Evolutionary conservation across 2,797 vertebrate genomes (phyloP).

Genomic region (Petrocephalus schoutedeni): DNA sequence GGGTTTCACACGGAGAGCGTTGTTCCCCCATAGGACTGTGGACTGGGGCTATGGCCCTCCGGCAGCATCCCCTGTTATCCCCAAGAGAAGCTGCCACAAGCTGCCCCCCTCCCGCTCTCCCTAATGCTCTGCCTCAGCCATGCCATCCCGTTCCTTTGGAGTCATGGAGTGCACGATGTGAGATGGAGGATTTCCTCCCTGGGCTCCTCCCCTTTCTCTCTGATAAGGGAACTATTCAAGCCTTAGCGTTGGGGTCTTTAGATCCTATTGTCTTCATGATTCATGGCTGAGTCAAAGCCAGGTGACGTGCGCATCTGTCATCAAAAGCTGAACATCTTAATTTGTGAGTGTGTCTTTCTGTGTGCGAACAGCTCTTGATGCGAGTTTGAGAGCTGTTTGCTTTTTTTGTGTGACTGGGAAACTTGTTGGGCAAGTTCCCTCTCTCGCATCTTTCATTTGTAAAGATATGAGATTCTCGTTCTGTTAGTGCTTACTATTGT

Average conservation of each 20-base stretch:
- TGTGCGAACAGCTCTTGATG: not conserved
- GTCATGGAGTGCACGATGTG: not conserved
- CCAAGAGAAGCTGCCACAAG: not conserved
- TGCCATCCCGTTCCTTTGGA: not conserved
- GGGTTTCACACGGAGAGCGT: constrained; percentile 28
- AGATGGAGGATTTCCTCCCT: constrained; percentile 3
- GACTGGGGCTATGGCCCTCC: constrained; percentile 25
- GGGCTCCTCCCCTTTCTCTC: not conserved
- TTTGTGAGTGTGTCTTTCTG: not conserved
- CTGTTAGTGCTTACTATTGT: not conserved
- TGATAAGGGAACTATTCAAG: not conserved
- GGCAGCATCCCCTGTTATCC: constrained; percentile 15
- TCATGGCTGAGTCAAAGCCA: not conserved
- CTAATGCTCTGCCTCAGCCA: not conserved
- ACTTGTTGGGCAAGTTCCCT: not conserved
- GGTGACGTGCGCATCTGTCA: not conserved
- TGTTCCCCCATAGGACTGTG: constrained; percentile 25
- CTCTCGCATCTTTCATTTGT: not conserved
- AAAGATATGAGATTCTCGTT: not conserved
- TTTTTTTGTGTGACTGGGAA: not conserved
- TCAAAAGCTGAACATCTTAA: not conserved
- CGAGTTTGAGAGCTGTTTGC: not conserved
- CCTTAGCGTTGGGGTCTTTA: not conserved
- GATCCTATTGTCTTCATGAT: not conserved
- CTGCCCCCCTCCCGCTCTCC: not conserved